phyloP scores from a whole-genome alignment of 2,888 invertebrate species.

The Hydrotaea cyrtoneurina region DNA sequence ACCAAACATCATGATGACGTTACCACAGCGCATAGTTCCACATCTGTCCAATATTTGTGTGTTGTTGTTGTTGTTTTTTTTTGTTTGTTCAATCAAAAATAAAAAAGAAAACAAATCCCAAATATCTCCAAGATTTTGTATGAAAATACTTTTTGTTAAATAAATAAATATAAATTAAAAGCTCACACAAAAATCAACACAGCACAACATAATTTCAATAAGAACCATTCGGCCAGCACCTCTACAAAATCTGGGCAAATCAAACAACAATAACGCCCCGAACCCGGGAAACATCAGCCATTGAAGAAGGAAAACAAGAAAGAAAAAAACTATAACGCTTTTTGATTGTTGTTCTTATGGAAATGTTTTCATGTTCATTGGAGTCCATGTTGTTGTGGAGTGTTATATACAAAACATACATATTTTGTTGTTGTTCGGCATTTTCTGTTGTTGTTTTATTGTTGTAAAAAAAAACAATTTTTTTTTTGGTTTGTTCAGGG shows the following conservation, averaged over 20 bases:
- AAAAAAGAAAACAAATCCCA: background rate
- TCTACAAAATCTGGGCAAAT: conserved; percentile 4
- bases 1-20: background rate
- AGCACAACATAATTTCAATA: conserved; percentile 7
- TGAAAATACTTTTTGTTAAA: conserved; percentile 25
- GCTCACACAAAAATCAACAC: conserved; percentile 6
- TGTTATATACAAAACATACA: conserved; percentile 38
- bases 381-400: conserved; percentile 24
- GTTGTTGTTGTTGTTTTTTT: background rate
- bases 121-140: conserved; percentile 11
- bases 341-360: conserved; percentile 37
- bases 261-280: background rate
- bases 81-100: background rate
- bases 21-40: background rate
- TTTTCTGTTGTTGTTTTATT: background rate
- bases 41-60: background rate
- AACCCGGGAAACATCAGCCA: background rate
- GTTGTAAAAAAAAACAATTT: conserved; percentile 33
- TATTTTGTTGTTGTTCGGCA: conserved; percentile 26
- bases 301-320: background rate
- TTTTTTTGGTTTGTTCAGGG: conserved; percentile 26
- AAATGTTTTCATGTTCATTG: conserved; percentile 34
- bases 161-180: conserved; percentile 34
- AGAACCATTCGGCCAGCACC: background rate
- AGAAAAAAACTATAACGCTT: conserved; percentile 5